Base-by-base conservation (phyloP, 2,113 vertebrate species). In the Lampris megalopsis region DNA sequence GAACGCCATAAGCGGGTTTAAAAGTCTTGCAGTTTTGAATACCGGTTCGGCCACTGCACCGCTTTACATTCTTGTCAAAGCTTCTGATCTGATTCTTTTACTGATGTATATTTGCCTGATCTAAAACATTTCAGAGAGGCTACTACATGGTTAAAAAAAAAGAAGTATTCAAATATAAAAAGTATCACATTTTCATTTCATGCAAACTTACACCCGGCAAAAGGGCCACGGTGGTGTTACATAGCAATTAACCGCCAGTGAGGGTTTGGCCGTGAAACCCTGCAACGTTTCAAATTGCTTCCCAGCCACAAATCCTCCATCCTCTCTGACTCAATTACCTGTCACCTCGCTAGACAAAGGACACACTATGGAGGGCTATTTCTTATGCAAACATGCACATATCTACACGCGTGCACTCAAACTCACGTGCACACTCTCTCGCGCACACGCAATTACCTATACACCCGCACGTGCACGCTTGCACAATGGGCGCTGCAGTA, bases 321-420 rank as follows among this genome's bases (percentile, higher is more conserved):
- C 83, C 88, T 87, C 80, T 73, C 79, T 68, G 71, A 87, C 87
- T 91, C 86, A 86, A 85, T 92, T 92, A 92, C 87, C 85, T 89
- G 89, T 86, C 86, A 89, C 79, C 86, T 77, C 75, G 1, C 6
- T 53, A 80, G 4, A 90, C 81, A 92, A 89, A 90, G 73, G 76
- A 75, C 69, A 85, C 82, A 75, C 77, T 68, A 84, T 79, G 52
- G 63, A 87, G 73, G 60, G 37, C 63, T 13, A 1, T 77, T 24
- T 80, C 68, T 78, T 75, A 85, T 84, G 71, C 80, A 86, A 76
- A 79, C 71, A 41, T 82, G 82, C 69, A 63, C n/a, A 3, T 59
- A 53, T 2, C 2, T 63, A 61, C 58, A 81, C 2, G 49, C 4
- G 64, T 45, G 57, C 77, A 75, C 72, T 53, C 71, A 75, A 53